Evolutionary conservation across 2,888 invertebrate species (phyloP).

Genomic region (Fabriciana adippe): DNA sequence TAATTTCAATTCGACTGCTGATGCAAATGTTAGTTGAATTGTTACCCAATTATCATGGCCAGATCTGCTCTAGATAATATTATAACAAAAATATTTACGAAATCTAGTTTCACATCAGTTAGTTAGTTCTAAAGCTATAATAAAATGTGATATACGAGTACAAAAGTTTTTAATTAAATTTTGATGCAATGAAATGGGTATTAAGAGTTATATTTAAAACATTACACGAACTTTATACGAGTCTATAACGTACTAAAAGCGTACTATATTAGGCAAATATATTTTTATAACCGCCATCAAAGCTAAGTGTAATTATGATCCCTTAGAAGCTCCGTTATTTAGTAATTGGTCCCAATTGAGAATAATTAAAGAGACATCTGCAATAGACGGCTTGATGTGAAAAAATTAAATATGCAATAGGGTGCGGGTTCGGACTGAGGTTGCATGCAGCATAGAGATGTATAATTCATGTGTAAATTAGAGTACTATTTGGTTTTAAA

Average conservation of each 20-base stretch:
- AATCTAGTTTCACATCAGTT: too few species aligned
- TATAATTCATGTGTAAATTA: conserved; percentile 7
- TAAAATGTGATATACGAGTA: too few species aligned
- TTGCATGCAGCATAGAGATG: conserved; percentile 15
- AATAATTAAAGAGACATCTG: conserved; percentile 66
- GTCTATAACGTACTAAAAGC: conserved; percentile 8
- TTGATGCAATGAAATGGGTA: too few species aligned
- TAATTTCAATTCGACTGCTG: too few species aligned
- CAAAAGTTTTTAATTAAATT: too few species aligned
- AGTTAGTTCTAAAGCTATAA: too few species aligned
- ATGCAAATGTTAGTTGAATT: too few species aligned
- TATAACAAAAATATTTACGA: too few species aligned
- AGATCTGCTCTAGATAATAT: too few species aligned
- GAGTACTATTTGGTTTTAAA: not conserved
- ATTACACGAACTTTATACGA: not conserved
- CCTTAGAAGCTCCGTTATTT: conserved; percentile 44
- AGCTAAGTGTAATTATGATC: conserved; percentile 46
- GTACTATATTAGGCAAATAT: conserved; percentile 42
- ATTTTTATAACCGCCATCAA: conserved; percentile 49
- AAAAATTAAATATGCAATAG: conserved; percentile 49
- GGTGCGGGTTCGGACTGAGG: conserved; percentile 16
- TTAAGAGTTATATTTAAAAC: not conserved
- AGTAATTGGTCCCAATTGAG: conserved; percentile 73
- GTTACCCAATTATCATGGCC: too few species aligned
- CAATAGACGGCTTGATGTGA: conserved; percentile 50